Evolutionary conservation across 2,797 vertebrate species (phyloP), one percentile per base, ranked within the genome.

Genomic region (Tangara arthus): DNA sequence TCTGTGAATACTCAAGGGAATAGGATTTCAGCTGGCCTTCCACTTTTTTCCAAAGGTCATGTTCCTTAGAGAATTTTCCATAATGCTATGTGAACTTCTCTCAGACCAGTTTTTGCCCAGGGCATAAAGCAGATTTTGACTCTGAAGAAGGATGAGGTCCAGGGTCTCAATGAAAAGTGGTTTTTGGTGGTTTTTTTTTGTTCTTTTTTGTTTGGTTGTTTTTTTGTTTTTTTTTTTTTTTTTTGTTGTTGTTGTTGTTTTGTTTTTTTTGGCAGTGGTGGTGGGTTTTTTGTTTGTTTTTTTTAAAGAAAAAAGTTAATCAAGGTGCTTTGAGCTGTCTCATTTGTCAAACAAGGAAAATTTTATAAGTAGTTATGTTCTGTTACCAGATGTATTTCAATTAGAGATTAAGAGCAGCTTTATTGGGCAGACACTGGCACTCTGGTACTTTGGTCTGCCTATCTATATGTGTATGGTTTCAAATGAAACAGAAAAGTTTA

Each of bases 141-240:
- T 50, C 63, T 80, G 39, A 13, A 23, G 10, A 9, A 55, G 35
- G 24, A 22, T 37, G 56, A 56, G 6, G 37, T 26, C 7, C 21
- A 19, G 14, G 3, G 0, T 49, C 12, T 60, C 21, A 60, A 4
- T 34, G 42, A 21, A 3, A 15, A 64, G 9, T 15, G 8, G 1
- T 5, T 26, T 49, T 47, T 47, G 24, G 3, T 0, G 6, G 35
- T 28, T 46, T 24, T 34, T 15, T 8, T 19, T 20, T 17, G 5
- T 8, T 7, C 13, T 52, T 30, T 27, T 59, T 41, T 39, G 39
- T 39, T 39, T 39, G 37, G 13, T 39, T 39, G 37, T 15, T 15
- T 24, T 15, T 47, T 24, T 14, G 5, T 0, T 7, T 34, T 46
- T 28, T 30, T 18, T 8, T 19, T 27, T 17, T 5, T 8, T 7